Conservation (phyloP, 2,888 invertebrate species). For the Drosophila lacicola region DNA sequence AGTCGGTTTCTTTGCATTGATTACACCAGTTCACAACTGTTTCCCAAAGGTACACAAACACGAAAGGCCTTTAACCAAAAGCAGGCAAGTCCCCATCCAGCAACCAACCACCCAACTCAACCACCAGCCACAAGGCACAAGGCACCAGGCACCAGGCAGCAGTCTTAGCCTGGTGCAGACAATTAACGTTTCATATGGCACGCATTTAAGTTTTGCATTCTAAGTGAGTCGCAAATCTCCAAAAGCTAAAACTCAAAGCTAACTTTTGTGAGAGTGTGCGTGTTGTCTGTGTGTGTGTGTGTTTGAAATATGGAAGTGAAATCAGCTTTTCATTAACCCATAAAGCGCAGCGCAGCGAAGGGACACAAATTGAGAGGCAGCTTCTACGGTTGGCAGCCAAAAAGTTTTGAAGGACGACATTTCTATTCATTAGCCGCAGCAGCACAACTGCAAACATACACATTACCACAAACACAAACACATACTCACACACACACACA, state of each 20-base stretch:
- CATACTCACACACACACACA: neutral
- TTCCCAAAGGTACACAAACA: constrained; percentile 25
- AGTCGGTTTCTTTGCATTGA: constrained; percentile 1
- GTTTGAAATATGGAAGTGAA: constrained; percentile 44
- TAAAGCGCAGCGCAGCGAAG: constrained; percentile 21
- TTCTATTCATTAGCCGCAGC: constrained; percentile 73
- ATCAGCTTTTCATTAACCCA: constrained; percentile 72
- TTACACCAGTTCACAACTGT: constrained; percentile 18
- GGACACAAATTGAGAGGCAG: constrained; percentile 35
- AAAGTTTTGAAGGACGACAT: constrained; percentile 73
- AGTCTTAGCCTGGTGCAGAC: constrained; percentile 39
- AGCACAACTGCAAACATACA: constrained; percentile 24
- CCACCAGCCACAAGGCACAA: constrained; percentile 5
- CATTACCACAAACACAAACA: neutral
- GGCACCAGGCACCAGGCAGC: neutral
- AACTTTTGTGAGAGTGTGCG: constrained; percentile 29
- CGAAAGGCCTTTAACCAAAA: constrained; percentile 14
- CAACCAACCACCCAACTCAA: neutral
- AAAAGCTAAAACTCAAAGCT: constrained; percentile 58
- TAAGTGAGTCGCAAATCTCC: constrained; percentile 61
- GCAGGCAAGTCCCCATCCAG: neutral
- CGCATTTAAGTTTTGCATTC: constrained; percentile 66
- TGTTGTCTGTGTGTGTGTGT: constrained; percentile 32
- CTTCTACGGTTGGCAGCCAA: constrained; percentile 42
- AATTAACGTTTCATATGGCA: constrained; percentile 76